Percentiles rank a stretch among this genome's conserved stretches.
Evolutionary conservation across 1,140 invertebrate genomes (phyloP).

Genomic region (Amyelois transitella): DNA sequence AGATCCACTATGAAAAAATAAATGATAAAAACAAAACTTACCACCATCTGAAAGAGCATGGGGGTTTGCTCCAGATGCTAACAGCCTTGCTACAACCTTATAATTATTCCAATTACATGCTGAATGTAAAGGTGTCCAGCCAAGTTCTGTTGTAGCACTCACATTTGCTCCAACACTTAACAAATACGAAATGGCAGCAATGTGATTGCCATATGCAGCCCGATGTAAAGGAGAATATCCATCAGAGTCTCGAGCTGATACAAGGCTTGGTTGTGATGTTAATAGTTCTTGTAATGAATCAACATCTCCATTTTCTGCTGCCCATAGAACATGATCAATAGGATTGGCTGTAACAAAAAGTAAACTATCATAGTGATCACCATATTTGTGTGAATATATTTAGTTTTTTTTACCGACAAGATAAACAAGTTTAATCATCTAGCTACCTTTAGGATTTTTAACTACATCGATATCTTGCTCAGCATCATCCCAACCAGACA

Average conservation of each 20-base stretch:
- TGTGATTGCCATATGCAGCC: conserved; percentile 92
- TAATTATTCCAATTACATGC: conserved; percentile 93
- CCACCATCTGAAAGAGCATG: conserved; percentile 90
- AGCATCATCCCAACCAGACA: conserved; percentile 81
- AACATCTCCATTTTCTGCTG: conserved; percentile 87
- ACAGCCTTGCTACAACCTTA: conserved; percentile 81
- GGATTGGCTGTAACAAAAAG: conserved; percentile 74
- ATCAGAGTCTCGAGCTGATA: conserved; percentile 87
- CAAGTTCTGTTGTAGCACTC: conserved; percentile 84
- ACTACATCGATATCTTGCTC: conserved; percentile 76
- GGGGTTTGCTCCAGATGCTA: conserved; percentile 90
- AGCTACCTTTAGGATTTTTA: conserved; percentile 76
- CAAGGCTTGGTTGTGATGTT: conserved; percentile 75
- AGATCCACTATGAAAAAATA: background rate
- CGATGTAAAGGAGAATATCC: conserved; percentile 87
- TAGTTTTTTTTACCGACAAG: no score
- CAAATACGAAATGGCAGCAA: conserved; percentile 84
- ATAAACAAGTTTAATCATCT: no score
- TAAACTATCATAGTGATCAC: background rate
- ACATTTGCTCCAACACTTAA: conserved; percentile 84
- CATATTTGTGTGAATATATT: conserved; percentile 1
- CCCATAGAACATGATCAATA: conserved; percentile 83
- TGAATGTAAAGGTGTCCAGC: conserved; percentile 95
- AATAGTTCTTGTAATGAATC: conserved; percentile 80
- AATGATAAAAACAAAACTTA: conserved; percentile 32